These are phyloP conservation scores for Drosophila pectinifera DNA, from an alignment of 1,140 invertebrate genomes.

Conservation along the genomic window DNA sequence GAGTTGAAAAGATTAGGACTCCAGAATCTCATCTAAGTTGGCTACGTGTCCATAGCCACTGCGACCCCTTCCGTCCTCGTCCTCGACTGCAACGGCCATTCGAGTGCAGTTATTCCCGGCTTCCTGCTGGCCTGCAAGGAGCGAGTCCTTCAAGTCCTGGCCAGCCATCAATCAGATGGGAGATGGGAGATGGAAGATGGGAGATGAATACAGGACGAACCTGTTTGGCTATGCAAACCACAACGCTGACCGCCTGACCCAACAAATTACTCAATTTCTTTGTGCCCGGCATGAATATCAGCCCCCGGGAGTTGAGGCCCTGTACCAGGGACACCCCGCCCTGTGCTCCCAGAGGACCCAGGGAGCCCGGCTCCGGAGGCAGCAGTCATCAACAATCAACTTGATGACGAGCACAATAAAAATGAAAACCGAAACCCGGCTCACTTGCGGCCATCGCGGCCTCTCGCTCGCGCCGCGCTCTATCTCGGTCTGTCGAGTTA, in stretches of 20 bases:
- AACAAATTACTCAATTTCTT: slow-evolving; percentile 84
- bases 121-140: slow-evolving; percentile 9
- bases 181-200: slow-evolving; percentile 20
- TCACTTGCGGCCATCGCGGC: slow-evolving; percentile 42
- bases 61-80: slow-evolving; percentile 27
- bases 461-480: slow-evolving; percentile 15
- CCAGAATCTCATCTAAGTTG: slow-evolving; percentile 24
- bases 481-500: slow-evolving; percentile 72
- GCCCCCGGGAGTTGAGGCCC: slow-evolving; percentile 21
- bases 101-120: slow-evolving; percentile 57
- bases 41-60: slow-evolving; percentile 17
- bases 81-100: slow-evolving; percentile 66
- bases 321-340: slow-evolving; percentile 16
- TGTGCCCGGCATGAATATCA: slow-evolving; percentile 68
- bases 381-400: slow-evolving; percentile 82
- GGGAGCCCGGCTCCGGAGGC: slow-evolving; percentile 47
- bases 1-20: slow-evolving; percentile 31
- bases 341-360: slow-evolving; percentile 35
- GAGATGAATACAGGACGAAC: slow-evolving; percentile 31
- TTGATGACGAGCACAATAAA: slow-evolving; percentile 83
- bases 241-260: slow-evolving; percentile 79
- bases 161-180: slow-evolving; percentile 65
- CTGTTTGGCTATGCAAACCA: slow-evolving; percentile 81
- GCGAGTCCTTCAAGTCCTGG: slow-evolving; percentile 42
- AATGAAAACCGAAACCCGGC: slow-evolving; percentile 76